Evolutionary conservation across 1,140 invertebrate genomes (phyloP), one percentile per base, ranked within the genome.

Genomic region (Drosophila pseudoobscura): DNA sequence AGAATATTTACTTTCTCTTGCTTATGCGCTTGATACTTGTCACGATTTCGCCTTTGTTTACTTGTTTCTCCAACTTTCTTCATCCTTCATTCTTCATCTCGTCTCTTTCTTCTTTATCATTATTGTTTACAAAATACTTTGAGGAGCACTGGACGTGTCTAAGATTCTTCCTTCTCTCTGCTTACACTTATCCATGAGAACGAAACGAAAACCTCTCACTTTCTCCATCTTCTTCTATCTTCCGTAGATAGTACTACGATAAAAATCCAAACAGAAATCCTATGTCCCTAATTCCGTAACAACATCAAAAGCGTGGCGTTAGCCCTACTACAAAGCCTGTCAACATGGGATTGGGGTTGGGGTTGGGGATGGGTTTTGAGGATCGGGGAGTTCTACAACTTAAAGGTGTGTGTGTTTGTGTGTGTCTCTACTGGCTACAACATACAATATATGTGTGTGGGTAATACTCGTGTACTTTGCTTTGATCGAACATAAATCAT

Each of bases 121-220:
- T 90, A 90, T 87, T 90, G 87, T 90, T 90, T 90, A 90, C 87
- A 90, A 80, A 89, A 90, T 90, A 90, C 87, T 90, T 90, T 90
- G 87, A 90, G 87, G 87, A 90, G 87, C 87, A 90, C 87, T 90
- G 87, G 87, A 90, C 87, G 88, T 84, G 82, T 82, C 80, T 90
- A 78, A 87, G 82, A 83, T 89, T 87, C 74, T 68, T 54, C 65
- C 49, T 66, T 15, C 63, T 29, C 43, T 60, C 63, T 64, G 57
- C 72, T 68, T 65, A 70, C 78, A 80, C 60, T 62, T 55, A 80
- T 82, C 82, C 82, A 88, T 75, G 47, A 80, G 59, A 78, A 73
- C 39, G 50, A 55, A 61, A 74, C 46, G 35, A 57, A 68, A 47
- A 51, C 50, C 13, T 5, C 49, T 65, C 29, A 1, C 20, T 4